Evolutionary conservation across 2,888 invertebrate genomes (phyloP), one percentile per base, ranked within the genome.

Genomic region (Lasioglossum calceatum): DNA sequence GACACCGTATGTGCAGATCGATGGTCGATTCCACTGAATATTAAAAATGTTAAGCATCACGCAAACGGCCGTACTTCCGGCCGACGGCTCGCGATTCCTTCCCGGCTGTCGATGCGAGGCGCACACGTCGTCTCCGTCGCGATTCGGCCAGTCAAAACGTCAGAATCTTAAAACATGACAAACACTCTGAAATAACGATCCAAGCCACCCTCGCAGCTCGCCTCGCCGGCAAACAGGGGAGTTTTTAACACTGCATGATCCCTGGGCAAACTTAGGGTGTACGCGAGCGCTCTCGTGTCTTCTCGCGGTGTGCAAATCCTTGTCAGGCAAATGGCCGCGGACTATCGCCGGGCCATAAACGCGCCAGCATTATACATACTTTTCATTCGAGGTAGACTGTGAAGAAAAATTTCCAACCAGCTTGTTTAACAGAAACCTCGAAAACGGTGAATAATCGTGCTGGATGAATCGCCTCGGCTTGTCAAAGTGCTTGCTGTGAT

Each of bases 211-310:
- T 92, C 92, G 86, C 92, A 39, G 90, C 93, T 92, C 92, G 91
- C 91, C 89, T 92, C 88, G 90, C 92, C 92, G 91, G 94, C 93
- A 95, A 95, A 95, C 95, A 95, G 93, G 94, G 94, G 95, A 93
- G 93, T 94, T 95, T 95, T 95, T 95, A 95, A 94, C 94, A 93
- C 94, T 94, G 94, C 92, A 94, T 95, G 95, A 95, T 95, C 95
- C 94, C 92, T 94, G 92, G 92, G 94, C 92, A 95, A 95, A 95
- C 94, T 94, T 92, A 89, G 92, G 91, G 92, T 89, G 91, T 90
- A 92, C 91, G 84, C 82, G 79, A 80, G 39, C 84, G 84, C 86
- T 87, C 86, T 84, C 86, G 82, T 88, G 88, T 86, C 90, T 90
- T 90, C 88, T 83, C 91, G 88, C 87, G 84, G 89, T 89, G 89